These are phyloP conservation scores for Sesia apiformis DNA, from an alignment of 2,888 invertebrate species.

Conservation along the genomic window DNA sequence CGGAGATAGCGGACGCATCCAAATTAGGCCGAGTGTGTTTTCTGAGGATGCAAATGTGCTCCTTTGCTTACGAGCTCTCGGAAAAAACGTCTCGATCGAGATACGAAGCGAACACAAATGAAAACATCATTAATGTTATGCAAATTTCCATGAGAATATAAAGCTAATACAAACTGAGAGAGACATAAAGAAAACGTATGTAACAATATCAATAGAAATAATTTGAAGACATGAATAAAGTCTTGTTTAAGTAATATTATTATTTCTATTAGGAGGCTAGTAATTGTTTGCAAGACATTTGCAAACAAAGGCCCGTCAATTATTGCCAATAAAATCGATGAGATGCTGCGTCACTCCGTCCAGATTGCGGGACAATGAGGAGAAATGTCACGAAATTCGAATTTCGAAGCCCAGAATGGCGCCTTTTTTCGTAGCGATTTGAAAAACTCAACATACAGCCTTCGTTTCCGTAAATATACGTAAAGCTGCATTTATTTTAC, in stretches of 20 bases:
- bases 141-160: slow-evolving; percentile 32
- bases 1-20: slow-evolving; percentile 58
- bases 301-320: slow-evolving; percentile 56
- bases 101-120: slow-evolving; percentile 37
- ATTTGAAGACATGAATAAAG: too few relatives aligned
- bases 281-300: slow-evolving; percentile 23
- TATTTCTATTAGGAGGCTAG: too few relatives aligned
- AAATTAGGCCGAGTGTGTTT: slow-evolving; percentile 58
- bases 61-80: slow-evolving; percentile 45
- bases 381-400: slow-evolving; percentile 34
- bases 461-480: too few relatives aligned
- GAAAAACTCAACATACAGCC: too few relatives aligned
- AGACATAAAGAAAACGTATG: too few relatives aligned
- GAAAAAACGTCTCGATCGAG: slow-evolving; percentile 36
- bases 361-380: slow-evolving; percentile 36
- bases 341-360: slow-evolving; percentile 38
- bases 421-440: too few relatives aligned
- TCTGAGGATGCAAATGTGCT: slow-evolving; percentile 54
- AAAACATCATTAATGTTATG: slow-evolving; percentile 60
- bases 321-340: slow-evolving; percentile 55
- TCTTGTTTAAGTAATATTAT: too few relatives aligned
- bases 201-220: too few relatives aligned
- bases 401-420: slow-evolving; percentile 16
- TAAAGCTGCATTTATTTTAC: too few relatives aligned
- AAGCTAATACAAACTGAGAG: not conserved